Conservation (phyloP, 1,140 invertebrate species). For the Drosophila watanabei region DNA sequence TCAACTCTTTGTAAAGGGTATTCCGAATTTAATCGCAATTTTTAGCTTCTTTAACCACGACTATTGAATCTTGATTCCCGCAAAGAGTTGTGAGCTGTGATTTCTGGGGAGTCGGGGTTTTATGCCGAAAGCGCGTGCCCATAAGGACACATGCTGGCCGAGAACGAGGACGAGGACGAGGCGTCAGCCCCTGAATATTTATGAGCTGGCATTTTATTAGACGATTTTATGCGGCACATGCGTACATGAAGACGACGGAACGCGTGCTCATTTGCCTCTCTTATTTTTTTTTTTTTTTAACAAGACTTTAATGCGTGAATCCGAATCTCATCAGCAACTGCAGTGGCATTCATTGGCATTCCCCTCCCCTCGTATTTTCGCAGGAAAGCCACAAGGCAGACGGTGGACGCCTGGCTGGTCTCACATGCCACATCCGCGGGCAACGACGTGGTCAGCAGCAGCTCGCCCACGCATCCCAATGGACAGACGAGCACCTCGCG, state of each 20-base stretch:
- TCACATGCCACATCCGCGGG: conserved; percentile 92
- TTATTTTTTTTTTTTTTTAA: conserved; percentile 58
- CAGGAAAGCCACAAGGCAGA: conserved; percentile 96
- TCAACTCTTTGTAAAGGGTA: background rate
- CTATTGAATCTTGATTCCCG: background rate
- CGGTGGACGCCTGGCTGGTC: conserved; percentile 96
- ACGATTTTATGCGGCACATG: conserved; percentile 65
- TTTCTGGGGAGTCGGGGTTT: conserved; percentile 50
- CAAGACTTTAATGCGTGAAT: conserved; percentile 61
- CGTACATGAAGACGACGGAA: conserved; percentile 24
- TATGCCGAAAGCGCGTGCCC: conserved; percentile 69
- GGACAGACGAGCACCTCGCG: conserved; percentile 87
- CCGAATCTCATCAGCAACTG: conserved; percentile 4
- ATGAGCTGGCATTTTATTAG: conserved; percentile 79
- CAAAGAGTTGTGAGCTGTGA: conserved; percentile 64
- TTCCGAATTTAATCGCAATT: too few species aligned
- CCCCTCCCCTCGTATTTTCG: conserved; percentile 37
- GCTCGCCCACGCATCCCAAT: conserved; percentile 88
- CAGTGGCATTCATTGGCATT: conserved; percentile 3
- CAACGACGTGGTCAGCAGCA: conserved; percentile 86
- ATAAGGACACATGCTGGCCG: conserved; percentile 56
- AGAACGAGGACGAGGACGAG: background rate
- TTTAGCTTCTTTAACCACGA: background rate
- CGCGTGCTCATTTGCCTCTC: conserved; percentile 45
- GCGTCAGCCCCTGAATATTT: conserved; percentile 66